Evolutionary conservation across 2,797 vertebrate genomes (phyloP).

Genomic region (Pterois miles): DNA sequence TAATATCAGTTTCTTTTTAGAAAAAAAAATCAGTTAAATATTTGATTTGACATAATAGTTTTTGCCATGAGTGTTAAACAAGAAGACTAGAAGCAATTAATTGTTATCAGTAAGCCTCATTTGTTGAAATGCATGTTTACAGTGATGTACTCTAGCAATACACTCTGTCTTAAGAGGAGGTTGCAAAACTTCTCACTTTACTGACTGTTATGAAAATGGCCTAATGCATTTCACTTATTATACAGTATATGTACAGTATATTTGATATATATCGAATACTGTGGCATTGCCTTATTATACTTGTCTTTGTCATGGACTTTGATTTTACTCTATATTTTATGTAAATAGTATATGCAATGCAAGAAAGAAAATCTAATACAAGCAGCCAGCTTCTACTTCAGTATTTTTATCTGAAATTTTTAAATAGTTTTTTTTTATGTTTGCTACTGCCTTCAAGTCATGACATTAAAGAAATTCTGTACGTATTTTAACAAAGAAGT

Average conservation of each 20-base stretch:
- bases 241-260: neutral
- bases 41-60: neutral
- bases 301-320: neutral
- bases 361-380: neutral
- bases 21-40: neutral
- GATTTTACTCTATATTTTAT: constrained; percentile 5
- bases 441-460: neutral
- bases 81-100: neutral
- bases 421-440: neutral
- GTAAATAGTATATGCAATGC: neutral
- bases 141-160: neutral
- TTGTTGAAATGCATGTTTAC: constrained; percentile 7
- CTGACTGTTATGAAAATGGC: constrained; percentile 10
- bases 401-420: neutral
- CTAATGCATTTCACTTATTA: neutral
- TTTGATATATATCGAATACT: neutral
- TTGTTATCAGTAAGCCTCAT: neutral
- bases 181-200: neutral
- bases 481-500: neutral
- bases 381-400: neutral
- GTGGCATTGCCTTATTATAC: constrained; percentile 6
- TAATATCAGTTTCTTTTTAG: neutral
- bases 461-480: neutral
- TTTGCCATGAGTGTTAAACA: neutral
- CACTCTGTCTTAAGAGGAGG: constrained; percentile 20